Evolutionary conservation across 2,888 invertebrate genomes (phyloP).

Genomic region (Schizotus pectinicornis): DNA sequence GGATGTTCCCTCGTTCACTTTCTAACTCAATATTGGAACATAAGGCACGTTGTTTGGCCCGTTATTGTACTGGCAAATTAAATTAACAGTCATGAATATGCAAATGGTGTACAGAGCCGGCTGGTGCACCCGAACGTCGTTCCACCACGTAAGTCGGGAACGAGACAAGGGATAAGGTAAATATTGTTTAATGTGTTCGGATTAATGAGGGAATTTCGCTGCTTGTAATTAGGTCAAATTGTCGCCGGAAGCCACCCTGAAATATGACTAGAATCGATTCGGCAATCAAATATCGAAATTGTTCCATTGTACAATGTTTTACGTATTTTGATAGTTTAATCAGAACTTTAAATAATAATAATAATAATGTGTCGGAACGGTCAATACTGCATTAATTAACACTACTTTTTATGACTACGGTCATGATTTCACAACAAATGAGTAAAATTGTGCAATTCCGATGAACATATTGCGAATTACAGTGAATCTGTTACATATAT

Average conservation of each 20-base stretch:
- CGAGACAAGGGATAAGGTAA: constrained; percentile 12
- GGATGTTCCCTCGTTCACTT: constrained; percentile 7
- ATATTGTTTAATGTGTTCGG: constrained; percentile 18
- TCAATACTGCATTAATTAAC: no score
- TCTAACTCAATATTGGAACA: constrained; percentile 23
- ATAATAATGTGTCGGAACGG: no score
- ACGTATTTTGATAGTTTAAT: no score
- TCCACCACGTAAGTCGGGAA: constrained; percentile 2
- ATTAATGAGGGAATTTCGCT: constrained; percentile 11
- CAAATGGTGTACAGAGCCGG: constrained; percentile 28
- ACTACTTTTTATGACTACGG: no score
- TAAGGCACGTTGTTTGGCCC: constrained; percentile 31
- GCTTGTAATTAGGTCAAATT: constrained; percentile 6
- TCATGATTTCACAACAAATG: no score
- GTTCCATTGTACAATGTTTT: no score
- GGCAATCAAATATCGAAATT: neutral
- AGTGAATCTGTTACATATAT: no score
- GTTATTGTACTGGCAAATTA: constrained; percentile 35
- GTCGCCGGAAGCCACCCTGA: neutral
- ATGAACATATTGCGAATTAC: no score
- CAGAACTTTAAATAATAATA: no score
- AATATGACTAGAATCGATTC: neutral
- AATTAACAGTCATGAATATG: constrained; percentile 39
- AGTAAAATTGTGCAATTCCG: no score
- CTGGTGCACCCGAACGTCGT: constrained; percentile 20